Percentiles rank a stretch among this genome's conserved stretches.
phyloP scores from a whole-genome alignment of 2,888 invertebrate genomes.

The Miltochrista miniata region DNA sequence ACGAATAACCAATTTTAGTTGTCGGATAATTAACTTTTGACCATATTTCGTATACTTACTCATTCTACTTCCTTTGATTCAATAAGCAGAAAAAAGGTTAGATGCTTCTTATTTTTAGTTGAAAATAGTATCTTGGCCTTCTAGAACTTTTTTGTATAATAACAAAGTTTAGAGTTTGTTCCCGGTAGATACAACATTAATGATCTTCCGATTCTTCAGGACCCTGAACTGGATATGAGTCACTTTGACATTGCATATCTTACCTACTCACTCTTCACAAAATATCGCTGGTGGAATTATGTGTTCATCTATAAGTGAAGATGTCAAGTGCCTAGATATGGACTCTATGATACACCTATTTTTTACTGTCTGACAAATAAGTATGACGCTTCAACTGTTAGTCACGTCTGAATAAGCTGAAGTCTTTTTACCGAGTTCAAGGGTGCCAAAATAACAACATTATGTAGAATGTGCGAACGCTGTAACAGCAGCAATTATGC shows the following conservation, averaged over 20 bases:
- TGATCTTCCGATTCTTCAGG: no score
- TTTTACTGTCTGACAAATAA: slow-evolving; percentile 25
- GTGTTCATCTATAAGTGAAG: background rate
- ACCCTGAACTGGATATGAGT: background rate
- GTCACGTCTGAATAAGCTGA: slow-evolving; percentile 17
- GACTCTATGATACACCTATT: slow-evolving; percentile 25
- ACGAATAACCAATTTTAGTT: slow-evolving; percentile 21
- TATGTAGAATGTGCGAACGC: slow-evolving; percentile 2
- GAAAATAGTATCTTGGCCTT: background rate
- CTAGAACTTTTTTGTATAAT: no score
- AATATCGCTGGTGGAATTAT: no score
- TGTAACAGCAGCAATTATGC: slow-evolving; percentile 12
- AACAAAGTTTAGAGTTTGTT: no score
- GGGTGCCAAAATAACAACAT: slow-evolving; percentile 12
- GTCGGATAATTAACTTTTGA: slow-evolving; percentile 20
- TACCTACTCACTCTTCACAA: no score
- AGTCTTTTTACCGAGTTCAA: slow-evolving; percentile 19
- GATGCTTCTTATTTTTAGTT: background rate
- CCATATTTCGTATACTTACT: slow-evolving; percentile 3
- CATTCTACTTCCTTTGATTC: background rate
- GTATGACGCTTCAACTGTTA: slow-evolving; percentile 28
- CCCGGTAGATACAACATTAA: no score
- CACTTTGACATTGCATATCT: background rate
- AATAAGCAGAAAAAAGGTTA: background rate
- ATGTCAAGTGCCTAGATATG: slow-evolving; percentile 3